Base-by-base conservation (phyloP, 2,797 vertebrate species). In the Pipistrellus pipistrellus region DNA sequence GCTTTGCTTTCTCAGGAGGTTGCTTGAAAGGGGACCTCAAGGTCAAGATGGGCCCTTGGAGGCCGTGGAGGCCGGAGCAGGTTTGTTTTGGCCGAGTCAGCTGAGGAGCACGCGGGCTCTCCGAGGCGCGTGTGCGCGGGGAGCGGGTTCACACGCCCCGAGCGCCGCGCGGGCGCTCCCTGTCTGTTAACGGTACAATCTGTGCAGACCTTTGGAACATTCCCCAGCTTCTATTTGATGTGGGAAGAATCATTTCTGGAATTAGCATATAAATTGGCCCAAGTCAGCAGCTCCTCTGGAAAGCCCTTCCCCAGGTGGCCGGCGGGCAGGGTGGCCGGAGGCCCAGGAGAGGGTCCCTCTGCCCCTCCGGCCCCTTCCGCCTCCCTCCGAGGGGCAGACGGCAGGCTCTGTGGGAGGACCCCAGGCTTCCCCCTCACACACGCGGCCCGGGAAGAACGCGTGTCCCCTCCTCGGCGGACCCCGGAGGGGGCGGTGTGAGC, bases 131-230 rank as follows among this genome's bases (percentile, higher is more conserved):
- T 90, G 94, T 80, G 94, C 85, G 95, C 95, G 23, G 94, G 94
- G 59, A 2, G 73, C 81, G 90, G 87, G 96, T 95, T 98, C 98
- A 95, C 97, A 97, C 57, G 25, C 95, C 91, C 44, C 41, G 84
- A 91, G 82, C 80, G 93, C 93, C 4, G 57, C 57, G 5, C 59
- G 15, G 73, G 96, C 96, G 77, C 59, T 96, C 96, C 95, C 94
- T 77, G 96, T 96, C 97, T 95, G 96, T 97, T 97, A 95, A 92
- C 94, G 96, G 93, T 94, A 93, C 96, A 94, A 55, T 97, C 95
- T 90, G 97, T 98, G 88, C 93, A 68, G 98, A 98, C 98, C 98
- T 98, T 98, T 98, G 98, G 97, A 98, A 98, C 98, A 98, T 98
- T 98, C 98, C 97, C 98, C 80, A 93, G 96, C 95, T 96, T 94